Conservation (phyloP, 1,140 invertebrate species). For the Leptopilina boulardi region DNA sequence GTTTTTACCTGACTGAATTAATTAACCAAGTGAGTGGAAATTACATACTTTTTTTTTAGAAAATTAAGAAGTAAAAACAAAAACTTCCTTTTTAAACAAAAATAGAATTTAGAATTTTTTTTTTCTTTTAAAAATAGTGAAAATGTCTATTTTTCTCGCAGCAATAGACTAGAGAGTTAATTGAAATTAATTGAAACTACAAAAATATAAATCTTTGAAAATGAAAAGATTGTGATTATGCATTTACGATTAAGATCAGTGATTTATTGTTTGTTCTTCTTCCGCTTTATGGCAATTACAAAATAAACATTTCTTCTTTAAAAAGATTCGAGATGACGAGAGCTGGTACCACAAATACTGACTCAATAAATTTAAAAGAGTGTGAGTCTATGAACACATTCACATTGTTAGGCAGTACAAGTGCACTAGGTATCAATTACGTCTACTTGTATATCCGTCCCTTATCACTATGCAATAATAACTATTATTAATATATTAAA, state of each 20-base stretch:
- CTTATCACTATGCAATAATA: conserved; percentile 32
- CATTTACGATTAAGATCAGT: background rate
- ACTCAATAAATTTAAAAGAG: background rate
- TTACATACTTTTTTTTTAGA: too few relatives aligned
- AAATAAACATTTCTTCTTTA: background rate
- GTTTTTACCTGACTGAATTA: too few relatives aligned
- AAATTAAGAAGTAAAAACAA: too few relatives aligned
- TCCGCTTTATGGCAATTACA: background rate
- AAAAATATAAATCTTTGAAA: too few relatives aligned
- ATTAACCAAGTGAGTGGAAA: too few relatives aligned
- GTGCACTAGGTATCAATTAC: conserved; percentile 32
- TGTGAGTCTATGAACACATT: background rate
- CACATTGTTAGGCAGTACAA: conserved; percentile 12
- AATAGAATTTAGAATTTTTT: too few relatives aligned
- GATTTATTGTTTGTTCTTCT: background rate
- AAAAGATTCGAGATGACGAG: conserved; percentile 34
- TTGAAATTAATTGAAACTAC: too few relatives aligned
- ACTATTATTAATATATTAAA: conserved; percentile 5
- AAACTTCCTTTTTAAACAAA: too few relatives aligned
- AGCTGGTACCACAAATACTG: conserved; percentile 26
- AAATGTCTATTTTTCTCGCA: too few relatives aligned
- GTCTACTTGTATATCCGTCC: background rate
- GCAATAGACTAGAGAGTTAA: too few relatives aligned
- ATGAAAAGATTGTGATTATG: too few relatives aligned
- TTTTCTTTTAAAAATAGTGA: too few relatives aligned